Conservation (phyloP, 2,888 invertebrate species). For the Melinopterus prodromus region DNA sequence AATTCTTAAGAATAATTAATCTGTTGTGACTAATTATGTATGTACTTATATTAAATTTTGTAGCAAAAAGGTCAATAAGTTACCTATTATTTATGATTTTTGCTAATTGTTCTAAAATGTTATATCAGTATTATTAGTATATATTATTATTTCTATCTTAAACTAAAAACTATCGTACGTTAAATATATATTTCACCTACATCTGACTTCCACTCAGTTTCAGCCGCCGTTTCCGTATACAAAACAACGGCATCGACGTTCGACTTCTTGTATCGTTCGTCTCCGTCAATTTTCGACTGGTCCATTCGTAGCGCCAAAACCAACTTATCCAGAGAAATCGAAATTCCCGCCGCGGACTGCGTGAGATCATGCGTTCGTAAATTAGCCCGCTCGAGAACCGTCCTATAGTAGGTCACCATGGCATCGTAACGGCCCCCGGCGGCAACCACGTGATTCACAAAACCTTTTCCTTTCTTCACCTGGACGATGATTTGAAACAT, state of each 20-base stretch:
- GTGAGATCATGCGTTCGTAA: constrained; percentile 48
- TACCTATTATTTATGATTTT: too few relatives aligned
- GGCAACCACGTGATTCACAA: constrained; percentile 76
- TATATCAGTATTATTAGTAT: too few relatives aligned
- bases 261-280: constrained; percentile 46
- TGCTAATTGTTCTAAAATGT: too few relatives aligned
- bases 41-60: too few relatives aligned
- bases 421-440: constrained; percentile 91
- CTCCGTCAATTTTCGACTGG: constrained; percentile 49
- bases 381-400: constrained; percentile 54
- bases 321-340: constrained; percentile 84
- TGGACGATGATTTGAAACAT: constrained; percentile 74
- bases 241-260: constrained; percentile 73
- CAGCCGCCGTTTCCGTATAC: constrained; percentile 62
- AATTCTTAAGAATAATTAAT: too few relatives aligned
- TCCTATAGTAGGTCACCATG: constrained; percentile 77
- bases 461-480: constrained; percentile 64
- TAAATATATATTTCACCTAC: background rate
- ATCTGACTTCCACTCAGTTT: constrained; percentile 22
- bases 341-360: constrained; percentile 81
- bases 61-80: too few relatives aligned
- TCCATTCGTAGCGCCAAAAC: constrained; percentile 68
- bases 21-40: too few relatives aligned
- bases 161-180: too few relatives aligned
- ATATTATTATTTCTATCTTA: too few relatives aligned